Conservation (phyloP, 2,888 invertebrate species). For the Caenorhabditis imperialis region DNA sequence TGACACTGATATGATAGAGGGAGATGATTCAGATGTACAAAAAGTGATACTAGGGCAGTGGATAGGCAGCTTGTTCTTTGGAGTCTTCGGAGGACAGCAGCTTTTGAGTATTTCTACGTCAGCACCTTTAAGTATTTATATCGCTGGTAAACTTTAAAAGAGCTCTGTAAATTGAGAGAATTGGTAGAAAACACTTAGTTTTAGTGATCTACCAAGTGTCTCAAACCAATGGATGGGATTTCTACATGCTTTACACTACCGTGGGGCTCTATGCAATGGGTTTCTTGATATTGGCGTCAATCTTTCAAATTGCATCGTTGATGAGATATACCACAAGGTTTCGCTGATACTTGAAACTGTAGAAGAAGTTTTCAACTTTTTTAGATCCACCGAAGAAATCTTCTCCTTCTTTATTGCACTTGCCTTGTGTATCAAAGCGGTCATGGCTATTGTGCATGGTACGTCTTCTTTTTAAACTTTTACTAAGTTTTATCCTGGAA, state of each 20-base stretch:
- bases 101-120: slow-evolving; percentile 72
- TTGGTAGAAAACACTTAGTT: no score
- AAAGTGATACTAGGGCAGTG: slow-evolving; percentile 73
- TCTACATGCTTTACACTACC: slow-evolving; percentile 68
- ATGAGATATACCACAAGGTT: slow-evolving; percentile 70
- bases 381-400: slow-evolving; percentile 65
- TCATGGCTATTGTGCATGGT: slow-evolving; percentile 53
- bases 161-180: background rate
- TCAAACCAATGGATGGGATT: slow-evolving; percentile 58
- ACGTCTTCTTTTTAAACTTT: background rate
- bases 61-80: slow-evolving; percentile 73
- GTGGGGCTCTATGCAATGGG: slow-evolving; percentile 70
- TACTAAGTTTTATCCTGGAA: background rate
- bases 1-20: background rate
- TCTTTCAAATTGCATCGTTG: slow-evolving; percentile 65
- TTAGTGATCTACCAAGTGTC: slow-evolving; percentile 70
- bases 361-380: background rate
- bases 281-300: slow-evolving; percentile 62
- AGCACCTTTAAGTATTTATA: slow-evolving; percentile 73
- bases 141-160: slow-evolving; percentile 57
- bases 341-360: background rate
- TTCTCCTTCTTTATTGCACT: slow-evolving; percentile 61
- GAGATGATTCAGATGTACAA: slow-evolving; percentile 66
- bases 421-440: slow-evolving; percentile 55
- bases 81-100: slow-evolving; percentile 71